These are phyloP conservation scores for Tenebrio molitor DNA, from an alignment of 1,140 invertebrate species.

Conservation along the genomic window DNA sequence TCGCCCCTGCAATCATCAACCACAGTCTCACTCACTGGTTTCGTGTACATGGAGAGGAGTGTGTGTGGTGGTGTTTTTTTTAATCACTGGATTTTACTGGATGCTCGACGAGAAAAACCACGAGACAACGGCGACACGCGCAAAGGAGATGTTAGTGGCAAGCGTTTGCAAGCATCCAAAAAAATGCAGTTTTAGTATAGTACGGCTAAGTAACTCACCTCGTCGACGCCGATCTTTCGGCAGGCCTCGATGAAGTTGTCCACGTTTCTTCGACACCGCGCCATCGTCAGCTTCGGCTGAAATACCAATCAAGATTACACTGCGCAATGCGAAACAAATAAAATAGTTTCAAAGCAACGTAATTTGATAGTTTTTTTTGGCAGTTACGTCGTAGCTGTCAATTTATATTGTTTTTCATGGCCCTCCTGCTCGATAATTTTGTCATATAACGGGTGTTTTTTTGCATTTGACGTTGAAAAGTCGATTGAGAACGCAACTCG, in stretches of 20 bases:
- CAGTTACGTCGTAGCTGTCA: too few species aligned
- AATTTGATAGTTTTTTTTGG: too few species aligned
- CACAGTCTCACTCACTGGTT: slow-evolving; percentile 66
- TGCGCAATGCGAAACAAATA: too few species aligned
- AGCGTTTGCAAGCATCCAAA: slow-evolving; percentile 41
- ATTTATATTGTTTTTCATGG: too few species aligned
- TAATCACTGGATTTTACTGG: slow-evolving; percentile 42
- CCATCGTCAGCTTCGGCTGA: slow-evolving; percentile 93
- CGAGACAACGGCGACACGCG: neutral
- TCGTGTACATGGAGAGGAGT: too few species aligned
- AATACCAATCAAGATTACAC: too few species aligned
- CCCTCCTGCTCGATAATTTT: too few species aligned
- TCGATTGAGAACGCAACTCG: too few species aligned
- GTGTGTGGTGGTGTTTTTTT: too few species aligned
- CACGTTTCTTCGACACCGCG: slow-evolving; percentile 92
- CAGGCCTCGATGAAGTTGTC: slow-evolving; percentile 97
- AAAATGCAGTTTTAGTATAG: slow-evolving; percentile 37
- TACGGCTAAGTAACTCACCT: slow-evolving; percentile 78
- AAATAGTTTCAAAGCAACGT: too few species aligned
- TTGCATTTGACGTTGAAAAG: too few species aligned
- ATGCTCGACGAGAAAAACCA: slow-evolving; percentile 18
- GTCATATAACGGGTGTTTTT: too few species aligned
- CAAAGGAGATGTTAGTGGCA: slow-evolving; percentile 18
- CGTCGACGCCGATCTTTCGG: slow-evolving; percentile 91
- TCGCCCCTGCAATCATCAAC: slow-evolving; percentile 81